Evolutionary conservation across 2,888 invertebrate genomes (phyloP).

Genomic region (Macrosiphum euphorbiae): DNA sequence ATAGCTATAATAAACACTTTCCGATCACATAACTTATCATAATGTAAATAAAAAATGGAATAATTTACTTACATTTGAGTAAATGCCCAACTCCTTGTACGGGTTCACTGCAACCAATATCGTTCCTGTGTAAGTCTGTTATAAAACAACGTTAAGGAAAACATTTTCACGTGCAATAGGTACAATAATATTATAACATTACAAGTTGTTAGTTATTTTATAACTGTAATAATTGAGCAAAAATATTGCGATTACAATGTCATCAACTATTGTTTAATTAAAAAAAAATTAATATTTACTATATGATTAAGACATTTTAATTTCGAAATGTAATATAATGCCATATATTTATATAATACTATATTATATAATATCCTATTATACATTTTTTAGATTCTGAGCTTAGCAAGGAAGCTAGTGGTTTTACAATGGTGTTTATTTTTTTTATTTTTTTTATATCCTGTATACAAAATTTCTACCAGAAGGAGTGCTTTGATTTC

Average conservation of each 20-base stretch:
- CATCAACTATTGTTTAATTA: not conserved
- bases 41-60: slow-evolving; percentile 9
- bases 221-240: not conserved
- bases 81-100: slow-evolving; percentile 91
- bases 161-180: not conserved
- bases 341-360: not conserved
- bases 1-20: not conserved
- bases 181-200: not conserved
- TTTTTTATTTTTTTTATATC: too few relatives aligned
- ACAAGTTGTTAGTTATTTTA: not conserved
- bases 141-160: slow-evolving; percentile 68
- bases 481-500: too few relatives aligned
- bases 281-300: not conserved
- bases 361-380: too few relatives aligned
- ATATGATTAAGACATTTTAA: not conserved
- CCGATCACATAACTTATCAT: not conserved
- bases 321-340: not conserved
- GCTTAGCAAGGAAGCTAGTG: too few relatives aligned
- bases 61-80: slow-evolving; percentile 82
- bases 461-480: too few relatives aligned
- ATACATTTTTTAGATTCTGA: too few relatives aligned
- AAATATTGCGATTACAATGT: not conserved
- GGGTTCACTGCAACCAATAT: slow-evolving; percentile 95
- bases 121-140: slow-evolving; percentile 91
- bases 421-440: too few relatives aligned